Base-by-base conservation (phyloP, 1,140 invertebrate species). In the Conus ventricosus region DNA sequence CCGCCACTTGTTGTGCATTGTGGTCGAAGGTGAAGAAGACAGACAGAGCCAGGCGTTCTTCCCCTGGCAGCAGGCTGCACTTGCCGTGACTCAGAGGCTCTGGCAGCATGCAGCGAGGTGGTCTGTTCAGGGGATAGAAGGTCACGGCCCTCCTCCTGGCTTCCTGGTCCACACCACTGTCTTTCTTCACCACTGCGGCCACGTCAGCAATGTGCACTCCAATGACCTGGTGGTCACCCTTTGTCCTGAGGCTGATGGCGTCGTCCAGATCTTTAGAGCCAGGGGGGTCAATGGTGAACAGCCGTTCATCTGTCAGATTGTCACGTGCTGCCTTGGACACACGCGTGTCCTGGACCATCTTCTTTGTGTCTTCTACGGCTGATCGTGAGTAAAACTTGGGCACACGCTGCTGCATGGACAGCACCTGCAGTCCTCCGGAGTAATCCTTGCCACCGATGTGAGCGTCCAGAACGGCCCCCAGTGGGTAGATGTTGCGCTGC, bases 181-280 rank as follows among this genome's bases (percentile, higher is more conserved):
- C 91, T 67, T 92, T 90, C 51, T 89, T 63, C 0, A 95, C 92
- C 89, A 93, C 92, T 71, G 90, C 88, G 6, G 90, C 91, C 51
- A 95, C 95, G 90, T 95, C 94, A 84, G 95, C 91, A 88, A 95
- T 95, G 88, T 94, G 94, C 15, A 94, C 91, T 17, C 94, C 93
- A 13, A 94, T 90, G 27, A 81, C 83, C 53, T 81, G 91, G 51
- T 90, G 90, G 8, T 89, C 81, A 55, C 55, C 20, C 11, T 85
- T 75, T 76, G 76, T 53, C 83, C 90, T 76, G 27, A 94, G 57
- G 95, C 99, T 99, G 0, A 99, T 95, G 0, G 99, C 99, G 95
- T 99, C 99, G 95, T 99, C 99, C 89, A 99, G 99, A 95, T 99
- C 99, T 15, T 98, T 99, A 94, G 99, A 99, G 4, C 98, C 98